Percentiles rank a stretch among this genome's conserved stretches.
These are phyloP conservation scores for Tetragonisca angustula DNA, from an alignment of 2,888 invertebrate species.

Conservation along the genomic window DNA sequence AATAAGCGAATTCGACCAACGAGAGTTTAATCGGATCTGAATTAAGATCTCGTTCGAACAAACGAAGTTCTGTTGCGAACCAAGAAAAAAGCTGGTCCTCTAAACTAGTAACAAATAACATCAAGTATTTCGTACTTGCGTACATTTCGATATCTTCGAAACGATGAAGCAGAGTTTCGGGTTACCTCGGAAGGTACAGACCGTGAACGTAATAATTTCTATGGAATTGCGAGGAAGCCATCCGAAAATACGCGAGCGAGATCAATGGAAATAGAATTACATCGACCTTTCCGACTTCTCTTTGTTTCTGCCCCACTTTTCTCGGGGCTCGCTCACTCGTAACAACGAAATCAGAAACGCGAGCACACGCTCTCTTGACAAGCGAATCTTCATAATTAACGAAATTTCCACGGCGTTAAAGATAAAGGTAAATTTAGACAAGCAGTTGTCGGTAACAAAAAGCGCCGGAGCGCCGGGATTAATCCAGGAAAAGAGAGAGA, in stretches of 20 bases:
- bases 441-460: constrained; percentile 35
- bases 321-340: not conserved
- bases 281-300: not conserved
- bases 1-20: no score
- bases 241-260: not conserved
- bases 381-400: constrained; percentile 43
- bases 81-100: no score
- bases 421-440: constrained; percentile 34
- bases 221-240: not conserved
- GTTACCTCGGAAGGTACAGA: no score
- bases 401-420: constrained; percentile 36
- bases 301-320: not conserved
- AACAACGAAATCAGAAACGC: constrained; percentile 19
- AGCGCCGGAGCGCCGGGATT: not conserved
- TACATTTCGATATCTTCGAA: no score
- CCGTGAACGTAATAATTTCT: not conserved
- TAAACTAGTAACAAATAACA: no score
- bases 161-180: no score
- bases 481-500: not conserved
- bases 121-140: no score
- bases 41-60: no score
- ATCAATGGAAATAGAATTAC: not conserved
- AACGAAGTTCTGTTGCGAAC: no score
- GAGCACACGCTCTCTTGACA: constrained; percentile 9
- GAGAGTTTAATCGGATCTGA: no score